A percentile compares a stretch with the other conserved stretches of the same genome.
Evolutionary conservation across 2,797 vertebrate species (phyloP).

Genomic region (Pseudomugil gertrudae): DNA sequence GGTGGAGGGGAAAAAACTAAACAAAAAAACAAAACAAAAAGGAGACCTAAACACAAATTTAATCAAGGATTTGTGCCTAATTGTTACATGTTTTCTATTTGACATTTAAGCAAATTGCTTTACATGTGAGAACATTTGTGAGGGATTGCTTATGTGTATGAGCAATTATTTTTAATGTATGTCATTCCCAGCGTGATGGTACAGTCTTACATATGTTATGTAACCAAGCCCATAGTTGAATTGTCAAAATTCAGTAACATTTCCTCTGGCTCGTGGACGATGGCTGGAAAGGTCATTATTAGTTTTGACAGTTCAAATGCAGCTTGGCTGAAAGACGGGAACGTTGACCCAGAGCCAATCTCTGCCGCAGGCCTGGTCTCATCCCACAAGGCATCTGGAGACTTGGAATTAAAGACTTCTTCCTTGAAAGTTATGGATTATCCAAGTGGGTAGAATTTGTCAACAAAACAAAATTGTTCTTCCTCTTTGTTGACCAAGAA

Average conservation of each 20-base stretch:
- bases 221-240: conserved; percentile 82
- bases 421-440: conserved; percentile 58
- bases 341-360: conserved; percentile 56
- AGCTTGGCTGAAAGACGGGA: conserved; percentile 62
- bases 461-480: conserved; percentile 64
- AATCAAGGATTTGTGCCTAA: conserved; percentile 88
- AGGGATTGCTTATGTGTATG: conserved; percentile 86
- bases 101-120: conserved; percentile 87
- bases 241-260: conserved; percentile 73
- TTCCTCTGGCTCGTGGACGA: conserved; percentile 45
- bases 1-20: conserved; percentile 36
- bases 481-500: conserved; percentile 65
- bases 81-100: conserved; percentile 87
- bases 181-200: conserved; percentile 88
- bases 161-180: conserved; percentile 86
- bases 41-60: conserved; percentile 79
- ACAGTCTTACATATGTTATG: conserved; percentile 88
- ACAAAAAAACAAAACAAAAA: conserved; percentile 50
- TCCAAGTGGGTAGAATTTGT: conserved; percentile 62
- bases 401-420: conserved; percentile 64
- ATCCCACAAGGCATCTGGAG: conserved; percentile 59
- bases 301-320: conserved; percentile 65
- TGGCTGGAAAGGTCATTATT: conserved; percentile 49
- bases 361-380: conserved; percentile 51
- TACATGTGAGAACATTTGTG: conserved; percentile 85